Evolutionary conservation across 2,113 vertebrate species (phyloP).

Genomic region (Paedocypris sp.): DNA sequence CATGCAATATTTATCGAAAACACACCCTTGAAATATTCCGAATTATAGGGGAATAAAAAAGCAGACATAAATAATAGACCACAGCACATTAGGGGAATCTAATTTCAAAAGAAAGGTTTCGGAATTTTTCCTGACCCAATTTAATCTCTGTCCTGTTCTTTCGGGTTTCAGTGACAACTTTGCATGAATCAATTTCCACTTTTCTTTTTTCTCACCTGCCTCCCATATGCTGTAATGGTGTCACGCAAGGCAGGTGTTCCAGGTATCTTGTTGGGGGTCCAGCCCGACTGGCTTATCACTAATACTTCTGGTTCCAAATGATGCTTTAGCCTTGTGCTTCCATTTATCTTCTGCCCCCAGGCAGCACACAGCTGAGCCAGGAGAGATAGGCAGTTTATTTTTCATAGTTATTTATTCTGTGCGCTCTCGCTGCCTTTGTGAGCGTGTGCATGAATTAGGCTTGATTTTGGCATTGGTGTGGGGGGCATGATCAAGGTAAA

Average conservation of each 20-base stretch:
- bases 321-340: constrained; percentile 30
- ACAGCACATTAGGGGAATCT: background rate
- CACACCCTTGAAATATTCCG: background rate
- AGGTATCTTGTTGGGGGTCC: constrained; percentile 20
- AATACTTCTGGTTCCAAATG: constrained; percentile 34
- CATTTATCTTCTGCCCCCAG: constrained; percentile 44
- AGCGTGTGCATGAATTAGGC: background rate
- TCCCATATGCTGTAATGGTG: constrained; percentile 16
- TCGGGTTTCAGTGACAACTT: background rate
- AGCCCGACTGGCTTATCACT: constrained; percentile 37
- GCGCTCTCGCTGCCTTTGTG: constrained; percentile 3
- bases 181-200: background rate
- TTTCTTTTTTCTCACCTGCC: background rate
- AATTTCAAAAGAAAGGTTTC: background rate
- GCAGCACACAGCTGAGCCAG: constrained; percentile 19
- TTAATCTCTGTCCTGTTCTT: background rate
- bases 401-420: constrained; percentile 23
- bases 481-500: background rate
- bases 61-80: background rate
- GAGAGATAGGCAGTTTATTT: constrained; percentile 32
- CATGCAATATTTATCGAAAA: constrained; percentile 16
- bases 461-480: background rate
- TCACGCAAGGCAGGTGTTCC: constrained; percentile 35
- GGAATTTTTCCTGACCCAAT: background rate
- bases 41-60: background rate